These are phyloP conservation scores for Agonopterix subpropinquella DNA, from an alignment of 2,888 invertebrate species.

Conservation along the genomic window DNA sequence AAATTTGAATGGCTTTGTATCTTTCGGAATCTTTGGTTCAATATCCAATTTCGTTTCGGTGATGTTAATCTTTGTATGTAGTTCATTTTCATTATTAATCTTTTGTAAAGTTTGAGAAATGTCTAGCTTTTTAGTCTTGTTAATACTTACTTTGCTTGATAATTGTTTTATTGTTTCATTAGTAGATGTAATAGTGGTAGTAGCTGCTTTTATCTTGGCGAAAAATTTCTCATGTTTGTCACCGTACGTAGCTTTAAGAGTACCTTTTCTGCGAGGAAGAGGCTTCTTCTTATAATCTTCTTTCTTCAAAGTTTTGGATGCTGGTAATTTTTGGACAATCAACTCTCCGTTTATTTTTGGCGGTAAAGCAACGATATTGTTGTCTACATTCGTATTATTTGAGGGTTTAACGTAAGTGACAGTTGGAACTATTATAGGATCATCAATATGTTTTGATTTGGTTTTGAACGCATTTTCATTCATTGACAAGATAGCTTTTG, in stretches of 20 bases:
- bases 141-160: slow-evolving; percentile 3
- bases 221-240: slow-evolving; percentile 62
- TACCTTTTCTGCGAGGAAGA: slow-evolving; percentile 61
- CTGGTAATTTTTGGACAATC: slow-evolving; percentile 44
- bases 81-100: background rate
- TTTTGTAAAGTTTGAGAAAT: background rate
- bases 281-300: slow-evolving; percentile 54
- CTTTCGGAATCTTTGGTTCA: background rate
- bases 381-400: slow-evolving; percentile 34
- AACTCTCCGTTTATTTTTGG: slow-evolving; percentile 44
- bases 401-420: slow-evolving; percentile 31
- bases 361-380: slow-evolving; percentile 40
- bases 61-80: background rate
- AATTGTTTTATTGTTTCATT: slow-evolving; percentile 3
- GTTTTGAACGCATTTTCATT: slow-evolving; percentile 4
- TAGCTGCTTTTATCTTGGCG: slow-evolving; percentile 24
- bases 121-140: background rate
- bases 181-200: slow-evolving; percentile 1
- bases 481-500: slow-evolving; percentile 8
- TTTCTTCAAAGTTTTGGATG: slow-evolving; percentile 40
- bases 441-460: slow-evolving; percentile 18
- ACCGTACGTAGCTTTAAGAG: slow-evolving; percentile 69
- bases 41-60: background rate
- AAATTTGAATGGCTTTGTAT: background rate
- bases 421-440: slow-evolving; percentile 53